Base-by-base conservation (phyloP, 2,888 invertebrate genomes). In the Celastrina argiolus region DNA sequence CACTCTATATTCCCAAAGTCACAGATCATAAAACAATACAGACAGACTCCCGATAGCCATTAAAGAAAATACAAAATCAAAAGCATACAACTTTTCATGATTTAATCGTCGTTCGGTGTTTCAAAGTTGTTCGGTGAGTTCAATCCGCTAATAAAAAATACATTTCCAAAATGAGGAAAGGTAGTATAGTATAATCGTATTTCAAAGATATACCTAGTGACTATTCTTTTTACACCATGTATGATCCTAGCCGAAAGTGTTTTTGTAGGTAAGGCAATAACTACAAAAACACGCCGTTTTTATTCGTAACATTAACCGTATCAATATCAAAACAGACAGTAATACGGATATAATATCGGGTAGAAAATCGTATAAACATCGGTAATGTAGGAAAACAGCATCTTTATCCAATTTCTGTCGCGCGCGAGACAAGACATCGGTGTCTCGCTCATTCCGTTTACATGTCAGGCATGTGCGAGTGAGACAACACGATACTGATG, bases 401-500 rank as follows among this genome's bases (percentile, higher is more conserved):
- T 51, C 22, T 26, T 51, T 51, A 51, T 51, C 51, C 51, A 51
- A 51, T 51, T 51, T 51, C 14, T 51, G 22, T 12, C 1, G 51
- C 36, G 36, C 8, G 12, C 10, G 22, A 51, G 51, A 22, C 51
- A 22, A 4, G 14, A 51, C 36, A 36, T 51, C 0, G 10, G 8
- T 6, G 51, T 51, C 51, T 51, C 14, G 10, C 51, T 51, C 51
- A 14, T 26, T 51, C 22, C 5, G 1, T 0, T 51, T 14, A 51
- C 14, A 22, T 5, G 51, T 5, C 45, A 2, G 22, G 12, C 22
- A 22, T 12, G 22, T 5, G 51, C 51, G 51, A 51, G 12, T 14
- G 51, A 51, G 51, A 51, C 51, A 73, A 81, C 78, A 80, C 82
- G 73, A 74, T 81, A 84, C 83, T 80, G 85, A 81, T 78, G 79